Conservation (phyloP, 2,797 vertebrate genomes). For the Paedocypris micromegethes region DNA sequence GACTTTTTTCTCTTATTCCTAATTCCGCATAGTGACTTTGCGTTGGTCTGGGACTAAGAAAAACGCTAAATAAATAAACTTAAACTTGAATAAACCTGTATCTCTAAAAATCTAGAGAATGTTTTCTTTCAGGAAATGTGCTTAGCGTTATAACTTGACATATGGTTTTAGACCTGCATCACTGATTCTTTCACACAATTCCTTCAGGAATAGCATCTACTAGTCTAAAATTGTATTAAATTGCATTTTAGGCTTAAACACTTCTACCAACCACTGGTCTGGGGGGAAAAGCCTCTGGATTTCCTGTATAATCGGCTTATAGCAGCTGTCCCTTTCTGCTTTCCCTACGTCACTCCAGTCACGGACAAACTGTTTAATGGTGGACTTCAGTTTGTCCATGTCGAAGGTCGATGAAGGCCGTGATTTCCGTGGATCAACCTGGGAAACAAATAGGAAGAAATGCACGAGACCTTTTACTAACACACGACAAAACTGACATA, state of each 20-base stretch:
- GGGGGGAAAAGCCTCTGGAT: conserved; percentile 88
- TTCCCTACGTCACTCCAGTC: conserved; percentile 94
- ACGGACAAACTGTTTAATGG: conserved; percentile 98
- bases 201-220: too few species aligned
- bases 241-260: neutral
- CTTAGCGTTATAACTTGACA: too few species aligned
- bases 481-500: neutral
- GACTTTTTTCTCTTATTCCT: too few species aligned
- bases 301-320: conserved; percentile 89
- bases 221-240: too few species aligned
- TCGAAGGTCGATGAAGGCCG: conserved; percentile 90
- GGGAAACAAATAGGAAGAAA: conserved; percentile 6
- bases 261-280: conserved; percentile 77
- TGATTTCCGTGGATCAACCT: conserved; percentile 70
- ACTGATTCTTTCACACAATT: too few species aligned
- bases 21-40: too few species aligned
- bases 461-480: neutral
- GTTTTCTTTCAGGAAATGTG: too few species aligned
- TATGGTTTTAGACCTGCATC: too few species aligned
- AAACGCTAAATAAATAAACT: too few species aligned
- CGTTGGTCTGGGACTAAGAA: too few species aligned
- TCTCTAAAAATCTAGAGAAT: too few species aligned
- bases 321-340: conserved; percentile 88
- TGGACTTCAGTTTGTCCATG: conserved; percentile 99
- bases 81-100: too few species aligned